Conservation (phyloP, 2,888 invertebrate genomes). For the Halictus ligatus region DNA sequence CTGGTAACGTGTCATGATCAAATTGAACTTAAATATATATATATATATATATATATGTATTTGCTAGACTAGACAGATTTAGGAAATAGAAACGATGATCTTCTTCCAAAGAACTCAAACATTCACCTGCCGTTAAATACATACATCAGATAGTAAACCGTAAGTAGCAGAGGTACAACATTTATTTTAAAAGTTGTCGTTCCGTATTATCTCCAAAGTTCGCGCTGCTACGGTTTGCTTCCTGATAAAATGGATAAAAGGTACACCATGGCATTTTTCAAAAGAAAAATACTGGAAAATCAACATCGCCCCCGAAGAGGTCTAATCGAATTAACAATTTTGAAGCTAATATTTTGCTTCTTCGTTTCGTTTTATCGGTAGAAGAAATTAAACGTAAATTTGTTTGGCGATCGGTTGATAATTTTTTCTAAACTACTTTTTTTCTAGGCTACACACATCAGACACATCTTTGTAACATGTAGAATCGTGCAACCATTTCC, state of each 20-base stretch:
- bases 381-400: background rate
- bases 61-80: background rate
- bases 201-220: background rate
- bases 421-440: background rate
- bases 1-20: background rate
- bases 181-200: background rate
- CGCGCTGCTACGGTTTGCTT: background rate
- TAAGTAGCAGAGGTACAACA: background rate
- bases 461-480: background rate
- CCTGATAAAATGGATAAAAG: background rate
- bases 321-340: background rate
- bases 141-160: background rate
- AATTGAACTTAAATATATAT: too few relatives aligned
- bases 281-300: background rate
- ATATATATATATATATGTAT: too few relatives aligned
- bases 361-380: background rate
- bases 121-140: background rate
- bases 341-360: background rate
- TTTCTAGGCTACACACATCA: too few relatives aligned
- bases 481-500: background rate
- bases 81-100: background rate
- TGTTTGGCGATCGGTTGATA: background rate
- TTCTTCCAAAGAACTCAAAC: background rate
- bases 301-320: background rate
- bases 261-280: background rate